Percentiles rank a stretch among this genome's conserved stretches.
These are phyloP conservation scores for Atrichornis clamosus DNA, from an alignment of 2,113 vertebrate species.

Conservation along the genomic window DNA sequence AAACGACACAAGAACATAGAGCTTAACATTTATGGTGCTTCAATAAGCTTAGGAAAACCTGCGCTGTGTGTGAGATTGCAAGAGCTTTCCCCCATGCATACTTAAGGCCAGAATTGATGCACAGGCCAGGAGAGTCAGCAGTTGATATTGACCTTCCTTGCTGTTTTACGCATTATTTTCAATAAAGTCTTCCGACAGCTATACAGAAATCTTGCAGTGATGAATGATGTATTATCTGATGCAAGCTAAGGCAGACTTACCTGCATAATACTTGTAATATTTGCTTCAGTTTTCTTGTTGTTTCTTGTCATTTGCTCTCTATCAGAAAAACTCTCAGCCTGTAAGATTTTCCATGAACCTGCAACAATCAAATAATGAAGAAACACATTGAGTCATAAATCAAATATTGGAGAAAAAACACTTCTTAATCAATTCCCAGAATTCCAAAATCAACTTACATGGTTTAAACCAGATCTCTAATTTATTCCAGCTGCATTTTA, in stretches of 20 bases:
- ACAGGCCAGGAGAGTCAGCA: not conserved
- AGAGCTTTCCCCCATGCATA: not conserved
- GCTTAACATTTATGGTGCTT: not conserved
- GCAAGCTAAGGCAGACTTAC: not conserved
- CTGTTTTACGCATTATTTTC: not conserved
- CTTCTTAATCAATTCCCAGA: not conserved
- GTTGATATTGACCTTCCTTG: not conserved
- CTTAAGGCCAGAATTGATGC: not conserved
- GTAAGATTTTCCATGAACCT: not conserved
- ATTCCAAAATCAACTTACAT: not conserved
- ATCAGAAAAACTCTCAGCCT: not conserved
- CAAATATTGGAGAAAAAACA: not conserved
- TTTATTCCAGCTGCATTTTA: not conserved
- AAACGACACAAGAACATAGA: not conserved
- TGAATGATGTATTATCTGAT: not conserved
- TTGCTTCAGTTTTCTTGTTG: not conserved
- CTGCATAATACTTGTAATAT: not conserved
- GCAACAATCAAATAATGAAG: not conserved
- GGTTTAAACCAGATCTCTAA: not conserved
- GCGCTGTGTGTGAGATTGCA: not conserved
- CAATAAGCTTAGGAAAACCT: not conserved
- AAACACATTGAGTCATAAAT: not conserved
- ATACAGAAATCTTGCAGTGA: not conserved
- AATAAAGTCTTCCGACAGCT: not conserved
- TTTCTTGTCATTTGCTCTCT: not conserved